A percentile compares a stretch with the other conserved stretches of the same genome.
These are phyloP conservation scores for Lophotriccus pileatus DNA, from an alignment of 2,797 vertebrate genomes.

Conservation along the genomic window DNA sequence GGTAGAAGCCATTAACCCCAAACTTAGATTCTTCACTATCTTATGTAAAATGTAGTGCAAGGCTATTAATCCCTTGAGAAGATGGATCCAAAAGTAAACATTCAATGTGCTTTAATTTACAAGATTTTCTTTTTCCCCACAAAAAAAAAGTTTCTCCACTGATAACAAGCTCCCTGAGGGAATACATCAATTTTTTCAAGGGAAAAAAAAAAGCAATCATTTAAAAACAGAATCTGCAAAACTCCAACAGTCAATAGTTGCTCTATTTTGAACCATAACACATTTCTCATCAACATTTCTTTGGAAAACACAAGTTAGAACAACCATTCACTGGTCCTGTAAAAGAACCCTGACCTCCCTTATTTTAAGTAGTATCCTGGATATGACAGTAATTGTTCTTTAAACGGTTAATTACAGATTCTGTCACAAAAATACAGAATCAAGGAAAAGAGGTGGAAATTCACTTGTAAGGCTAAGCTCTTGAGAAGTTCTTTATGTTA, in stretches of 20 bases:
- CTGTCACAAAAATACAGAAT: background rate
- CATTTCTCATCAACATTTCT: background rate
- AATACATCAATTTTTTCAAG: background rate
- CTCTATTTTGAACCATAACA: background rate
- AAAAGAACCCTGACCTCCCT: background rate
- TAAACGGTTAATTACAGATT: background rate
- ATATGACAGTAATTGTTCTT: background rate
- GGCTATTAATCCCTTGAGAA: constrained; percentile 5
- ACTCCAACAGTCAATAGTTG: background rate
- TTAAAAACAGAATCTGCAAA: background rate
- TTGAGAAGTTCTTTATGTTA: background rate
- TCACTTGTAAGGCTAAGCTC: background rate
- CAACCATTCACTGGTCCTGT: background rate
- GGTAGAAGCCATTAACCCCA: constrained; percentile 48
- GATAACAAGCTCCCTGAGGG: constrained; percentile 46
- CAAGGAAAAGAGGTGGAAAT: background rate
- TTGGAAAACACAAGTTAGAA: background rate
- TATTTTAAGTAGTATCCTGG: background rate
- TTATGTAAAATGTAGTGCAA: constrained; percentile 27
- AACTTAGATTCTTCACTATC: background rate
- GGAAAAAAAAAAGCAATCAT: background rate
- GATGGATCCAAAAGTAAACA: constrained; percentile 34
- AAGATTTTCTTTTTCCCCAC: background rate
- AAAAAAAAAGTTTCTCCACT: background rate
- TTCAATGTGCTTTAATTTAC: background rate